phyloP scores from a whole-genome alignment of 2,888 invertebrate species.

The Drosophila melanocephala region DNA sequence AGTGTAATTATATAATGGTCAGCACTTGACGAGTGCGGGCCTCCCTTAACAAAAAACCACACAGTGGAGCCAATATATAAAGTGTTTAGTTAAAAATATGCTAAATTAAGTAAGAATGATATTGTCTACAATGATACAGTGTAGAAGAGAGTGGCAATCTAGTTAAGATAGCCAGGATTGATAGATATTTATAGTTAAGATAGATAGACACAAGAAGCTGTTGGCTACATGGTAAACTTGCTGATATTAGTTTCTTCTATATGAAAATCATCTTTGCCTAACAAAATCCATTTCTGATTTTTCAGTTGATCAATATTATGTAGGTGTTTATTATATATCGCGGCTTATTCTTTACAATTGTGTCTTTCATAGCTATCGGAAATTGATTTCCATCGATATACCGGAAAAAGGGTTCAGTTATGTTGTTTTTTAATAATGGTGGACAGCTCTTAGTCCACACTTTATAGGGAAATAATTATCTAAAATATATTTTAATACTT shows the following conservation, averaged over 20 bases:
- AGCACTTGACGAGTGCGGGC: conserved; percentile 18
- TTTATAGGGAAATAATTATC: neutral
- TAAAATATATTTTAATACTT: neutral
- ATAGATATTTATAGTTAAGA: no score
- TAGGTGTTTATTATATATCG: neutral
- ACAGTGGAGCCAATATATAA: conserved; percentile 30
- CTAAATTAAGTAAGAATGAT: fast-evolving
- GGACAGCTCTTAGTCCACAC: neutral
- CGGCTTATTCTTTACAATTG: neutral
- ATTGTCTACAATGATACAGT: neutral
- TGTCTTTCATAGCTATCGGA: no score
- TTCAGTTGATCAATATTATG: neutral
- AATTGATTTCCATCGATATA: no score
- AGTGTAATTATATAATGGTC: conserved; percentile 71
- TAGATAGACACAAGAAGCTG: neutral
- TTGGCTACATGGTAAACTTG: neutral
- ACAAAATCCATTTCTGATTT: neutral
- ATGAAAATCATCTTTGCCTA: no score
- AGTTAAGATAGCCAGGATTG: fast-evolving
- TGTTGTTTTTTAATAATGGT: neutral
- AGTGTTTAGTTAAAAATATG: neutral
- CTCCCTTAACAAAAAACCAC: neutral
- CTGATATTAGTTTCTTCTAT: neutral
- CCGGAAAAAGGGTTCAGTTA: neutral
- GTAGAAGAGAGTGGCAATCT: neutral